Evolutionary conservation across 92 coral and sea anemone species (phyloP).

Genomic region (Metridium senile): DNA sequence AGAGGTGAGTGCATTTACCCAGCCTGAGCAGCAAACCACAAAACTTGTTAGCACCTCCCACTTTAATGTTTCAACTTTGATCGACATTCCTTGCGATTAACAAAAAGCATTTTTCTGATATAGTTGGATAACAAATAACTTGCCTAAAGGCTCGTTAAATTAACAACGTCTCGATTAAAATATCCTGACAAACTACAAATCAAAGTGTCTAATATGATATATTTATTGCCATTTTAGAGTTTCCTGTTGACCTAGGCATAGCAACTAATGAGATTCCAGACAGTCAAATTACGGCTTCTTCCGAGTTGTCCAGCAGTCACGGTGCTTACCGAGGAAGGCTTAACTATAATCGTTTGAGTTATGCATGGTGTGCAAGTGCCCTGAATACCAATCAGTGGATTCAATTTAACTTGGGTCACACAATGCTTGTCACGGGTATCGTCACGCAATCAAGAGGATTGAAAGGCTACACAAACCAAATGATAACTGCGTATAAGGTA

Average conservation of each 20-base stretch:
- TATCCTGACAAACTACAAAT: too few species aligned
- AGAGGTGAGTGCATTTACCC: too few species aligned
- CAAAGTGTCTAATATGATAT: too few species aligned
- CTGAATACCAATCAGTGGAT: slow-evolving; percentile 7
- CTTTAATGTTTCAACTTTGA: too few species aligned
- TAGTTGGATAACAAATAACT: too few species aligned
- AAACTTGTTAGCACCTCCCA: too few species aligned
- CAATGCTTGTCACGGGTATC: slow-evolving; percentile 32
- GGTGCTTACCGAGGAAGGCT: slow-evolving; percentile 7
- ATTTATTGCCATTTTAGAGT: slow-evolving; percentile 1
- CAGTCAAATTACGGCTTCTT: slow-evolving; percentile 27
- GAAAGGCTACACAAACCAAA: not conserved
- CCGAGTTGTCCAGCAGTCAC: not conserved
- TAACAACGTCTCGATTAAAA: too few species aligned
- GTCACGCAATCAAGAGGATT: slow-evolving; percentile 35
- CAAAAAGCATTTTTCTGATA: too few species aligned
- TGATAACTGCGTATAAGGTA: slow-evolving; percentile 26
- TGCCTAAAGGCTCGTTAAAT: too few species aligned
- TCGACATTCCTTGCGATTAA: too few species aligned
- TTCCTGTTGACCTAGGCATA: slow-evolving; percentile 33
- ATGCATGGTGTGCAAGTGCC: slow-evolving; percentile 1
- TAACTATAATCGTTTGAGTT: not conserved
- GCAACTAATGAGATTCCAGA: slow-evolving; percentile 24
- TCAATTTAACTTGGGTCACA: slow-evolving; percentile 26
- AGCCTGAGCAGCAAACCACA: too few species aligned